Base-by-base conservation (phyloP, 2,113 vertebrate genomes). In the Phylloscopus trochiloides region DNA sequence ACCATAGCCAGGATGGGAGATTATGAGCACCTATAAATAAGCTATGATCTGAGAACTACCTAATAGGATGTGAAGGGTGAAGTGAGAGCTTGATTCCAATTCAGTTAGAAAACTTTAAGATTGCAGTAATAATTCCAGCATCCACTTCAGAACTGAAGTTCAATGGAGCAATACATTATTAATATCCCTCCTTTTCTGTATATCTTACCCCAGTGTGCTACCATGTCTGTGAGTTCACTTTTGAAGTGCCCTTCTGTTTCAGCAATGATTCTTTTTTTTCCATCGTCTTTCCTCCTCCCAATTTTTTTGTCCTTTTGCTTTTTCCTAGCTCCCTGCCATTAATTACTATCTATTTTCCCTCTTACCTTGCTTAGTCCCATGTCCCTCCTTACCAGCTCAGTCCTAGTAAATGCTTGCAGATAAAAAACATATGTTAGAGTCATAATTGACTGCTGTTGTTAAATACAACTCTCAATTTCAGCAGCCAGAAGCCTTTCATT, bases 51-150 rank as follows among this genome's bases (percentile, higher is more conserved):
- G 66, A 97, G 45, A 93, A 76, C 54, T 73, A 20, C 58, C 63
- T 95, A 93, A 92, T 58, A 86, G 55, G 67, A 94, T 88, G 67
- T 96, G 91, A 95, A 96, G 88, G 55, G 72, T 88, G 79, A 95
- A 95, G 72, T 40, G 63, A 88, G 26, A 40, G 34, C 59, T 93
- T 90, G 86, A 90, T 93, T 94, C 42, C 67, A 88, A 47, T 88
- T 93, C 71, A 76, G 90, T 14, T 93, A 47, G 90, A 94, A 95
- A 95, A 97, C 34, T 88, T 92, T 47, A 47, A 70, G 43, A 90
- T 54, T 88, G 71, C 26, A 42, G 29, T 82, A 93, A 79, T 90
- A 90, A 92, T 77, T 93, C 42, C 67, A 92, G 84, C 87, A 93
- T 83, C 78, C 29, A 83, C 71, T 92, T 86, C 40, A 79, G 42